Percentiles rank a stretch among this genome's conserved stretches.
Conservation (phyloP, 2,113 vertebrate species). For the Myanophis thanlyinensis region DNA sequence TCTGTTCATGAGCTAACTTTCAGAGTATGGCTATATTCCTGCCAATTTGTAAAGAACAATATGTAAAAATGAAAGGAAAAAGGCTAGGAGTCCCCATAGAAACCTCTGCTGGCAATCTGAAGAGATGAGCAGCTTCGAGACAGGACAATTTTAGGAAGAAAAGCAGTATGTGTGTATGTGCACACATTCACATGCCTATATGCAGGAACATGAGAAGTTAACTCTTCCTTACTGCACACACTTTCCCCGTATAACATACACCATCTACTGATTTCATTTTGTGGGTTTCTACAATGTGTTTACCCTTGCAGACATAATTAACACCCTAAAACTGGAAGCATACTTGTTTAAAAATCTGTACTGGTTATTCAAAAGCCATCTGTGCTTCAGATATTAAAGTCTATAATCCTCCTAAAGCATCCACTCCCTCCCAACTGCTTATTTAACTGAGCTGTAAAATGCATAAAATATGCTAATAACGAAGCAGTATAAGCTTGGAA, state of each 20-base stretch:
- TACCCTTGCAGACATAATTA: slow-evolving; percentile 13
- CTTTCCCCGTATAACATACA: neutral
- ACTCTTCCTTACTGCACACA: neutral
- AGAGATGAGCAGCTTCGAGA: neutral
- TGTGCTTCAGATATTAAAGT: slow-evolving; percentile 58
- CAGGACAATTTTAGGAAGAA: neutral
- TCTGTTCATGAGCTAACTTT: neutral
- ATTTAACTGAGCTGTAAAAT: slow-evolving; percentile 63
- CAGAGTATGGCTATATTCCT: neutral
- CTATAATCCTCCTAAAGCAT: slow-evolving; percentile 58
- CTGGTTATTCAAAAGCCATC: slow-evolving; percentile 36
- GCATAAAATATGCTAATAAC: slow-evolving; percentile 67
- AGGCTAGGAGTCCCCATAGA: neutral
- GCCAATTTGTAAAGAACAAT: neutral
- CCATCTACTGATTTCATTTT: neutral
- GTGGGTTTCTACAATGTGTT: slow-evolving; percentile 1
- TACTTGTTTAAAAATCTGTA: slow-evolving; percentile 50
- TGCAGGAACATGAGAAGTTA: neutral
- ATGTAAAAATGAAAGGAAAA: neutral
- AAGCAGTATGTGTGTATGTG: neutral
- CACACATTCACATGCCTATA: neutral
- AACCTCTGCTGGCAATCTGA: neutral
- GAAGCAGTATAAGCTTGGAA: slow-evolving; percentile 54
- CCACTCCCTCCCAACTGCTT: slow-evolving; percentile 60
- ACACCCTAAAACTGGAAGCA: slow-evolving; percentile 12